Percentiles rank a stretch among this genome's conserved stretches.
These are phyloP conservation scores for Clarias macrocephalus DNA, from an alignment of 2,113 vertebrate genomes.

Conservation along the genomic window DNA sequence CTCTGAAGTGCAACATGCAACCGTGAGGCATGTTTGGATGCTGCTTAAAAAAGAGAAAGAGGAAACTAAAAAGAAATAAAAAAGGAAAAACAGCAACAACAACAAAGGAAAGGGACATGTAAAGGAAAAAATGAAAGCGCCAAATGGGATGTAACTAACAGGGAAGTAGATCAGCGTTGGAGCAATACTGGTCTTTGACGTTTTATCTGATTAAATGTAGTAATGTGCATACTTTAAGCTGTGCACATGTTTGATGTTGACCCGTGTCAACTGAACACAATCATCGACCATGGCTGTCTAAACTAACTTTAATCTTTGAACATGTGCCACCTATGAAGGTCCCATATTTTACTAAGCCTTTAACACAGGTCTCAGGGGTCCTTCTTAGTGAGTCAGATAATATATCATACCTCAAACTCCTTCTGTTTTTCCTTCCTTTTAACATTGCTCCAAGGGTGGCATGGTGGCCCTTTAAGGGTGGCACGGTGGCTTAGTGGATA, in stretches of 20 bases:
- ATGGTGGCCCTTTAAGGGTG: no score
- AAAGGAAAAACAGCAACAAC: background rate
- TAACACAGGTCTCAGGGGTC: no score
- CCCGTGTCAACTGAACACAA: background rate
- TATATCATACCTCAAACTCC: no score
- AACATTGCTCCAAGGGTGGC: no score
- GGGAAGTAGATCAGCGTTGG: background rate
- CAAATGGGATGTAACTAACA: background rate
- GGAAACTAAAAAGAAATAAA: constrained; percentile 22
- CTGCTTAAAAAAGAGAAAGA: constrained; percentile 44
- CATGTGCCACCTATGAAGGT: background rate
- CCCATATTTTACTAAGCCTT: no score
- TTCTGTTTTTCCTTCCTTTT: no score
- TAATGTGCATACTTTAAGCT: background rate
- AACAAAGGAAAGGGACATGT: constrained; percentile 40
- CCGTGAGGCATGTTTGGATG: constrained; percentile 71
- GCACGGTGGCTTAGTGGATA: no score
- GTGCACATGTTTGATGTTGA: background rate
- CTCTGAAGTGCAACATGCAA: constrained; percentile 52
- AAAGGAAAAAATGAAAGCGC: background rate
- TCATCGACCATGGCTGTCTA: background rate
- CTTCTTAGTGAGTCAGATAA: no score
- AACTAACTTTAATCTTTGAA: background rate
- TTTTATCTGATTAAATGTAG: background rate
- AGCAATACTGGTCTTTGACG: background rate